Evolutionary conservation across 2,113 vertebrate genomes (phyloP).

Genomic region (Pithys albifrons): DNA sequence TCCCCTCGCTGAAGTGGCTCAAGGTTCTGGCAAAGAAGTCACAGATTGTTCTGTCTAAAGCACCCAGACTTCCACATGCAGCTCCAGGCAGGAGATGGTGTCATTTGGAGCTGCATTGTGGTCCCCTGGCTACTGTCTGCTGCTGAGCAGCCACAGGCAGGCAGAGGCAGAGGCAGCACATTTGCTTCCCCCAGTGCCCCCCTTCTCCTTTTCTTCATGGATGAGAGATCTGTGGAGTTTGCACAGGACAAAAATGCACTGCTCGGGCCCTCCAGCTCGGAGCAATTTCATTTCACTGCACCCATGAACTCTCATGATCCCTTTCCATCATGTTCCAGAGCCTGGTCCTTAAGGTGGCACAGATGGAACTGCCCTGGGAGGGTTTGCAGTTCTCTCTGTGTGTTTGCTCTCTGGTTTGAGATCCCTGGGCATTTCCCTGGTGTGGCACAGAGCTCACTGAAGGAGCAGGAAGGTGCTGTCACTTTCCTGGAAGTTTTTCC

Average conservation of each 20-base stretch:
- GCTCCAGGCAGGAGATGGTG: constrained; percentile 15
- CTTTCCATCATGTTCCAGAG: neutral
- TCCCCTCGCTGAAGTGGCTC: neutral
- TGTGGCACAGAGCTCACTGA: neutral
- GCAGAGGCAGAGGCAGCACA: constrained; percentile 1
- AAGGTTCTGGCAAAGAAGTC: neutral
- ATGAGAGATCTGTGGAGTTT: constrained; percentile 50
- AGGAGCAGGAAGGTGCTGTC: neutral
- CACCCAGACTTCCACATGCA: constrained; percentile 1
- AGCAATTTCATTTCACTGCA: neutral
- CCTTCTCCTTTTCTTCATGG: constrained; percentile 8
- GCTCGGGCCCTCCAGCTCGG: constrained; percentile 5
- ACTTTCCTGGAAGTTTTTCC: neutral
- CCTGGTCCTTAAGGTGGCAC: constrained; percentile 13
- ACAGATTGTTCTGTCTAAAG: neutral
- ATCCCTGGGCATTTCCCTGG: neutral
- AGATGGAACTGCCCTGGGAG: neutral
- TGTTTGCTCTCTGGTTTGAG: neutral
- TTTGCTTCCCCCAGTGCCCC: neutral
- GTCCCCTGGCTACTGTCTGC: neutral
- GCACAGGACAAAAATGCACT: neutral
- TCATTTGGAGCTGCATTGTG: constrained; percentile 16
- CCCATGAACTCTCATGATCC: constrained; percentile 50
- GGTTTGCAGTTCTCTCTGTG: neutral
- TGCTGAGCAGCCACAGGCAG: neutral